Evolutionary conservation across 2,113 vertebrate genomes (phyloP), one percentile per base, ranked within the genome.

Genomic region (Ploceus nigricollis): DNA sequence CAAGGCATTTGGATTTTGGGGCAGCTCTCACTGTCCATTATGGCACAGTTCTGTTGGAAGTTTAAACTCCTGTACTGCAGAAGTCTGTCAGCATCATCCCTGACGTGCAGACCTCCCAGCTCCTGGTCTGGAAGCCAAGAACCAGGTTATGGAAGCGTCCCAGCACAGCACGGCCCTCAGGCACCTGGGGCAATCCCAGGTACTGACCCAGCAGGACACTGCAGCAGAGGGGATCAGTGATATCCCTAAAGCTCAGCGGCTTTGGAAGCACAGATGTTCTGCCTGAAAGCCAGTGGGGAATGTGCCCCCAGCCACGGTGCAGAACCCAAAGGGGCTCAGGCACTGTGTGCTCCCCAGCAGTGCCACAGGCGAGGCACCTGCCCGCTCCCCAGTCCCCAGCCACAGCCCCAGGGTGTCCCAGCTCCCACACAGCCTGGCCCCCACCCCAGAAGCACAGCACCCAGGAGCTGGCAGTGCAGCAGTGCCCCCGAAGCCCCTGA

Each of bases 331-430:
- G 0, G 1, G 51, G 45, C 63, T 54, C 73, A 7, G 28, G 53
- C 33, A 3, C 63, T 4, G 2, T 10, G 3, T 0, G 39, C 27
- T 39, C 7, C 53, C 21, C 2, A 6, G 56, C 69, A 33, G 50
- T 0, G 1, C 0, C 7, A 3, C 28, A 39, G 58, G 2, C 0
- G 2, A 71, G 7, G 57, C 12, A 2, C 31, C 58, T 4, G 20
- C 15, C 63, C 22, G 2, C 9, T 44, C 22, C 48, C 51, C 45
- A 8, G 28, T 2, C 12, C 56, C n/a, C 45, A 1, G 3, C 7
- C n/a, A 9, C 1, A 30, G 65, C 80, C 81, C 40, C 51, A 0
- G 15, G 4, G 13, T 31, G 48, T 10, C 71, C 71, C 15, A 17
- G 15, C 4, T 9, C 64, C 25, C 17, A 2, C 27, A 17, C 72